Percentiles rank a stretch among this genome's conserved stretches.
Conservation (phyloP, 2,797 vertebrate species). For the Vipera latastei region DNA sequence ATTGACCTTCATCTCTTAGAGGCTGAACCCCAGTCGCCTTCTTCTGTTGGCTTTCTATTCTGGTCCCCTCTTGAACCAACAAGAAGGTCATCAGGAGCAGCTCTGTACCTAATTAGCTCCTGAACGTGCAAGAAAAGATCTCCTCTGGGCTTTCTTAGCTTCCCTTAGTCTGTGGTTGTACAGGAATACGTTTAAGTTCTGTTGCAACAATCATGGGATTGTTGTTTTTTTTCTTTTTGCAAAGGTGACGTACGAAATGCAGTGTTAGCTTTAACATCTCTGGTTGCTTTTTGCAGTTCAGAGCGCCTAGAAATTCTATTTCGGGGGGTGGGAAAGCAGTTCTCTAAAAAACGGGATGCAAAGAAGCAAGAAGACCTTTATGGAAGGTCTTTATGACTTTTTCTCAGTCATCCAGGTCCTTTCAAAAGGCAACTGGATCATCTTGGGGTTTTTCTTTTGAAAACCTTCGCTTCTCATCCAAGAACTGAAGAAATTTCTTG, state of each 20-base stretch:
- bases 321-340: conserved; percentile 2
- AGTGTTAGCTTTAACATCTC: not conserved
- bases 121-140: conserved; percentile 48
- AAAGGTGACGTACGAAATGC: conserved; percentile 30
- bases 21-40: not conserved
- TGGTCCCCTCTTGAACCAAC: not conserved
- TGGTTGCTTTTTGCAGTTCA: not conserved
- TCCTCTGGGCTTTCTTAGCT: conserved; percentile 58
- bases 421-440: not conserved
- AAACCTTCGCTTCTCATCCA: not conserved
- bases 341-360: not conserved
- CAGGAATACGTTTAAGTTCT: conserved; percentile 35
- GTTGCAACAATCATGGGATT: conserved; percentile 37
- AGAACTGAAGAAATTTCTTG: not conserved
- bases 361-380: not conserved
- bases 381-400: not conserved
- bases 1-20: not conserved
- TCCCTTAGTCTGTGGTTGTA: conserved; percentile 57
- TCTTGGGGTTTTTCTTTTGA: not conserved
- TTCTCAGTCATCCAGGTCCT: not conserved
- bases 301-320: not conserved
- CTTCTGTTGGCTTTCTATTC: conserved; percentile 56
- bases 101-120: conserved; percentile 57
- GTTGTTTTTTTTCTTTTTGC: not conserved
- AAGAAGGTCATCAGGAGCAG: not conserved